Evolutionary conservation across 2,113 vertebrate species (phyloP).

Genomic region (Atrichornis clamosus): DNA sequence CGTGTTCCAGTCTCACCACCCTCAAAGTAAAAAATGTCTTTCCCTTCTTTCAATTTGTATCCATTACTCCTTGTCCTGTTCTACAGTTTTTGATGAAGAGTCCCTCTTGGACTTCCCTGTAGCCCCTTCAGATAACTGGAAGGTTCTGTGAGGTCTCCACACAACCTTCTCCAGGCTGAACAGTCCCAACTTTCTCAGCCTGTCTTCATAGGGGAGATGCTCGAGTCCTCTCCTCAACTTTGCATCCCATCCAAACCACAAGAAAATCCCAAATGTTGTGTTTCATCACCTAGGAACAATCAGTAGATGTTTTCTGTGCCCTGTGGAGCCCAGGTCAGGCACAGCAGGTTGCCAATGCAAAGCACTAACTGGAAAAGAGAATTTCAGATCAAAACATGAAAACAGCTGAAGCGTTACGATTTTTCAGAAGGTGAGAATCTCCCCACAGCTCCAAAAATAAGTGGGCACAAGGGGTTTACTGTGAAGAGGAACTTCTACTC

Average conservation of each 20-base stretch:
- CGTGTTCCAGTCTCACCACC: background rate
- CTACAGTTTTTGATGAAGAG: background rate
- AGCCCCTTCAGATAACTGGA: background rate
- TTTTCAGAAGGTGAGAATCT: background rate
- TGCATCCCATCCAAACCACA: background rate
- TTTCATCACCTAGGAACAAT: background rate
- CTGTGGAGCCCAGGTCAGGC: background rate
- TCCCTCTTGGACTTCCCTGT: background rate
- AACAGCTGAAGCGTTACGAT: rapidly evolving
- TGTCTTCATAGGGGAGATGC: background rate
- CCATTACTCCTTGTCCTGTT: background rate
- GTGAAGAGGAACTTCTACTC: background rate
- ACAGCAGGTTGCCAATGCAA: background rate
- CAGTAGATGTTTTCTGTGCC: background rate
- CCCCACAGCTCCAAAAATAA: background rate
- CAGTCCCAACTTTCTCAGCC: background rate
- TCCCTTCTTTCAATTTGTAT: background rate
- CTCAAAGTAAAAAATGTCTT: background rate
- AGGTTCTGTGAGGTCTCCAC: background rate
- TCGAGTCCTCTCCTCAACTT: background rate
- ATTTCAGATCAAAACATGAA: background rate
- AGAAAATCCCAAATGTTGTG: rapidly evolving
- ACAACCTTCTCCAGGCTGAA: background rate
- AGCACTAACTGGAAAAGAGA: background rate
- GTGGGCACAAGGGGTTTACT: rapidly evolving